A percentile compares a stretch with the other conserved stretches of the same genome.
Conservation (phyloP, 2,797 vertebrate species). For the Acrocephalus scirpaceus region DNA sequence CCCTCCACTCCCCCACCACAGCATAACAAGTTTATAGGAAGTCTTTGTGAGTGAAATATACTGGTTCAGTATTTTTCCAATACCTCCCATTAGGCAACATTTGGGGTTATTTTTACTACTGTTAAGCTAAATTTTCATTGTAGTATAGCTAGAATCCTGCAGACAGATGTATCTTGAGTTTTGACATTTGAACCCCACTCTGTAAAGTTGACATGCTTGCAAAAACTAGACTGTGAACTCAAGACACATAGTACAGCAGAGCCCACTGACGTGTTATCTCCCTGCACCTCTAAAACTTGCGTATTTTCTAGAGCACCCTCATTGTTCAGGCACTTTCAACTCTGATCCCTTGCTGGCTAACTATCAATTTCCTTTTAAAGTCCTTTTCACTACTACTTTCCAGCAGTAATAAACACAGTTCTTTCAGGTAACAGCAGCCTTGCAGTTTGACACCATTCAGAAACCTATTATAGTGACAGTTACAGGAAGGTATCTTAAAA, state of each 20-base stretch:
- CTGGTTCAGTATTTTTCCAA: background rate
- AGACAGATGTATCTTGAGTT: background rate
- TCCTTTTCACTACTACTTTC: background rate
- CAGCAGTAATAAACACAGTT: constrained; percentile 31
- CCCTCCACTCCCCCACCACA: rapidly evolving
- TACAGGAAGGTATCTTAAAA: background rate
- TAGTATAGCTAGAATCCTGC: background rate
- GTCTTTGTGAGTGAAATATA: background rate
- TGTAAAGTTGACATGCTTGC: background rate
- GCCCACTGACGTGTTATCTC: background rate
- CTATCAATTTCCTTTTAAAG: background rate
- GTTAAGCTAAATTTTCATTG: background rate
- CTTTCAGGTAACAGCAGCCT: constrained; percentile 7
- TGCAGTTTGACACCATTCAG: constrained; percentile 14
- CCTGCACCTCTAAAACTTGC: background rate
- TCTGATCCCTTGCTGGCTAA: background rate
- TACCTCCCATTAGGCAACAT: background rate
- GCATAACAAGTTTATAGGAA: background rate
- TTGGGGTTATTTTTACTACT: background rate
- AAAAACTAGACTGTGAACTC: background rate
- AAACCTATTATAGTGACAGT: background rate
- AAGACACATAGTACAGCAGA: background rate
- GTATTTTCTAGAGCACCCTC: background rate
- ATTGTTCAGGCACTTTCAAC: background rate
- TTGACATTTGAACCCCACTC: background rate